Evolutionary conservation across 2,888 invertebrate species (phyloP), one percentile per base, ranked within the genome.

Genomic region (Leptinotarsa juncta): DNA sequence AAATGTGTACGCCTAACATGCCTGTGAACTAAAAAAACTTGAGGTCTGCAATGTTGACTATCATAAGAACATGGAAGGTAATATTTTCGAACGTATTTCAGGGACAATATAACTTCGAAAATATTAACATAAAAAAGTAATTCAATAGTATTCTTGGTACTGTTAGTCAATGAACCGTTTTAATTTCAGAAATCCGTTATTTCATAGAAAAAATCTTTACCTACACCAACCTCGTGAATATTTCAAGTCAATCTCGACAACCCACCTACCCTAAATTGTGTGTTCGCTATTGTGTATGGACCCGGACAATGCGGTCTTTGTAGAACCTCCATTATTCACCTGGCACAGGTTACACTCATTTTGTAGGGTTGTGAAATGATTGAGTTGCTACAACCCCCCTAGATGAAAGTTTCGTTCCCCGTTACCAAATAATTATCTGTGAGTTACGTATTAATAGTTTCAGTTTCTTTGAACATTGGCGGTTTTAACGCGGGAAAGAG

Each of bases 221-320:
- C 62, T 42, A 42, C 32, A 20, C 62, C 32, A 62, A 62, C 32
- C 62, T 62, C n/a, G 26, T 62, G n/a, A 62, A 62, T 62, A 62
- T 62, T 62, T 62, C 62, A 32, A 62, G 62, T 62, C 62, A 62
- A 62, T 7, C 0, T 62, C 4, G 18, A 62, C 42, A n/a, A 62
- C 62, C 62, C 62, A 62, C 62, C 42, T 62, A 32, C 62, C 62
- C 26, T 18, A 18, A 20, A 14, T 20, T 57, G 20, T 23, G 10
- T 20, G 18, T 62, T 62, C 16, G 32, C 26, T 18, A 32, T 62
- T 62, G 32, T 62, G 62, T 26, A 10, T 20, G n/a, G 20, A n/a
- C 62, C 62, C 42, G 42, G 32, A 26, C 67, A 67, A 67, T 67
- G 53, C 10, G 55, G 32, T 53, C 68, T 55, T 68, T 68, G 55